A percentile compares a stretch with the other conserved stretches of the same genome.
Evolutionary conservation across 2,888 invertebrate species (phyloP).

Genomic region (Ganaspis brasiliensis): DNA sequence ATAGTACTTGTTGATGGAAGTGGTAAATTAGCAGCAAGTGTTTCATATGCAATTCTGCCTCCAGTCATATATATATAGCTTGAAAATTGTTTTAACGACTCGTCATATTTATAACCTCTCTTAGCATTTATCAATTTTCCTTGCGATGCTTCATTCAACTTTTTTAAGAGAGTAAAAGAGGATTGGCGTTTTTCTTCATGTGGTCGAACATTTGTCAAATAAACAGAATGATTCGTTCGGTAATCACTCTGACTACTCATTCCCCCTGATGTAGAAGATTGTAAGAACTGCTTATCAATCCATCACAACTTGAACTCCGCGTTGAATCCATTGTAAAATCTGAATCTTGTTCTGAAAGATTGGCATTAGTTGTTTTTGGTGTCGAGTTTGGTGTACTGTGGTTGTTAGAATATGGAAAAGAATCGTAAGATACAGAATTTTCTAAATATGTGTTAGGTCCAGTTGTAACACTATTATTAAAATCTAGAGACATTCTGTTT

Average conservation of each 20-base stretch:
- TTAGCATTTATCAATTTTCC: not conserved
- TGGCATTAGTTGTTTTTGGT: not conserved
- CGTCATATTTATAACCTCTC: slow-evolving; percentile 42
- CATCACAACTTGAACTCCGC: not conserved
- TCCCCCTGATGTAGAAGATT: not conserved
- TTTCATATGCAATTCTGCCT: slow-evolving; percentile 59
- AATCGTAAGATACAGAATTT: not conserved
- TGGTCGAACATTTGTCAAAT: not conserved
- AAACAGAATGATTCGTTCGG: not conserved
- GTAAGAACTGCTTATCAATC: not conserved
- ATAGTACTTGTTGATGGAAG: slow-evolving; percentile 57
- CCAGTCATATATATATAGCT: slow-evolving; percentile 52
- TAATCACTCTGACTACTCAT: too few relatives aligned
- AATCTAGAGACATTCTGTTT: not conserved
- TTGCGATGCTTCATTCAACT: not conserved
- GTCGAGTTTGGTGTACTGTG: not conserved
- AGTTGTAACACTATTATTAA: not conserved
- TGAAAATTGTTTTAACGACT: slow-evolving; percentile 47
- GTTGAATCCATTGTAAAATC: not conserved
- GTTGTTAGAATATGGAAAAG: not conserved
- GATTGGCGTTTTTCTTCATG: not conserved
- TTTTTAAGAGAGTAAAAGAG: not conserved
- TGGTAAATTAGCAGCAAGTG: slow-evolving; percentile 57
- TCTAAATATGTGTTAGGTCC: not conserved
- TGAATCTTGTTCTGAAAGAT: not conserved